Evolutionary conservation across 2,797 vertebrate genomes (phyloP).

Genomic region (Thaleichthys pacificus): DNA sequence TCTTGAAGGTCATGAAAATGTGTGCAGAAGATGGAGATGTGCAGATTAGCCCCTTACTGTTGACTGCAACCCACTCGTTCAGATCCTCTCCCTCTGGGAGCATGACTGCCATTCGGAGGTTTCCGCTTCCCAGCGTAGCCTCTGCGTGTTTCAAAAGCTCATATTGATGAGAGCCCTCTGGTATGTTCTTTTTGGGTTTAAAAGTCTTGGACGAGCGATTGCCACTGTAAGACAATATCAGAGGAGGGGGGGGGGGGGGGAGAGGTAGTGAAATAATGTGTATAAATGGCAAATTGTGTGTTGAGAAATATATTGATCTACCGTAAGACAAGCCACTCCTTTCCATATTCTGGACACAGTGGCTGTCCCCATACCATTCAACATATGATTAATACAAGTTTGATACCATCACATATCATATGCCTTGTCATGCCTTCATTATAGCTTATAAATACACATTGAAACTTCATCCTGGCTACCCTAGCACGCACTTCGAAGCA

Average conservation of each 20-base stretch:
- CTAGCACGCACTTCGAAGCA: no score
- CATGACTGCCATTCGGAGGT: conserved; percentile 97
- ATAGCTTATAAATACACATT: no score
- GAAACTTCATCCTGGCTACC: no score
- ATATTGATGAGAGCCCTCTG: conserved; percentile 96
- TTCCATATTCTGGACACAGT: no score
- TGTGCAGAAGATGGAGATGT: not conserved
- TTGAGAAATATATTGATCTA: not conserved
- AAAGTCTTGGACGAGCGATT: conserved; percentile 96
- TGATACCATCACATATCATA: not conserved
- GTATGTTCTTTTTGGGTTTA: conserved; percentile 99
- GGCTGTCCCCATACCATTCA: no score
- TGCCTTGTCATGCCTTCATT: no score
- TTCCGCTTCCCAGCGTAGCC: conserved; percentile 95
- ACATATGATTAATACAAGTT: not conserved
- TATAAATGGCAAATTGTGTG: conserved; percentile 29
- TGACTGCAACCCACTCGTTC: conserved; percentile 98
- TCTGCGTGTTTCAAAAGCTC: conserved; percentile 98
- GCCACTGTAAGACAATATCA: conserved; percentile 75
- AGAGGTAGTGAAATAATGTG: not conserved
- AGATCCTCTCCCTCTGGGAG: conserved; percentile 95
- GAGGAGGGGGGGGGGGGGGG: conserved; percentile 17
- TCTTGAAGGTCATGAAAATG: not conserved
- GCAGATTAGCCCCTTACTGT: conserved; percentile 83
- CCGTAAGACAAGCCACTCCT: no score